Base-by-base conservation (phyloP, 2,888 invertebrate species). In the Trissonchulus sp. region DNA sequence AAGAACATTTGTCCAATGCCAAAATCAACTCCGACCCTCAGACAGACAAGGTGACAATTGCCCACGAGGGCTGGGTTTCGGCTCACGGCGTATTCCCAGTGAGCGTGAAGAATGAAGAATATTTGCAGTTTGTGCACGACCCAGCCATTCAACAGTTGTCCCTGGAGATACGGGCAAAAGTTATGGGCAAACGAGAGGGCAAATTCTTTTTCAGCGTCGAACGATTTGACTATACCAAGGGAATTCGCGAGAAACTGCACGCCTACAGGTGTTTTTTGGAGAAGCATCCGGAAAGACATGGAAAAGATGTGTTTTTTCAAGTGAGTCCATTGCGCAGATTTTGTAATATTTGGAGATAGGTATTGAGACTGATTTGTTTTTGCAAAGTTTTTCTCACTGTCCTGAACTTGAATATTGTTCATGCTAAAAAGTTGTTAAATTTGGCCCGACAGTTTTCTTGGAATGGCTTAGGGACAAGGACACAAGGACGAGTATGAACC, bases 71-170 rank as follows among this genome's bases (percentile, higher is more conserved):
- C 2, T 83, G 83, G 82, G 81, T 81, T 2, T 82, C 82, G 72
- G 81, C 83, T 1, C 78, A 83, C 18, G 83, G 83, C 33, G 83
- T 84, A 1, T 83, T 83, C 78, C 83, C 83, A 0, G 84, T 83
- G 37, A 80, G 80, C 68, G 83, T 83, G 74, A 84, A 84, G 75
- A 83, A 84, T 75, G 83, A 83, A 63, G 83, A 84, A 71, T 83
- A 83, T 76, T 74, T 84, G 71, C 79, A 80, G 69, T 79, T 83
- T 72, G 83, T 81, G 23, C 76, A 79, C 28, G 78, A 78, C 23
- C 79, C 81, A 3, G 81, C 80, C 65, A 81, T 80, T 0, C 72
- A 79, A 30, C 79, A 80, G 65, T 72, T 79, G 65, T 79, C 79
- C 28, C 30, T 78, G 33, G 79, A 83, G 69, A 81, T 83, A 31